These are phyloP conservation scores for Bos indicus DNA, from an alignment of 2,113 vertebrate genomes.

Conservation along the genomic window DNA sequence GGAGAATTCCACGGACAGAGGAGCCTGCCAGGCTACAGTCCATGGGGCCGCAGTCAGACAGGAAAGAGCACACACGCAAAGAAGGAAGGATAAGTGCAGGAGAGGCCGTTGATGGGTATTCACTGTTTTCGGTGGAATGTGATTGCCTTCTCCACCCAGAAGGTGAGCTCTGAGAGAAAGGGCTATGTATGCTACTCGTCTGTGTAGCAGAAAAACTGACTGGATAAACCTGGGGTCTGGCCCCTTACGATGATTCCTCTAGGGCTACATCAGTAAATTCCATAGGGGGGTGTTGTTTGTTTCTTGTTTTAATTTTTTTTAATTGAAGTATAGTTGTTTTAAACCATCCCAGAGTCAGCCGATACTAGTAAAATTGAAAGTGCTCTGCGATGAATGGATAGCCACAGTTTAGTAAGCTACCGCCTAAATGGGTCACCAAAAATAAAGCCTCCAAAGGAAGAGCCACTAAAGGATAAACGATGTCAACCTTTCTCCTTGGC, in stretches of 20 bases:
- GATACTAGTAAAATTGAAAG: slow-evolving; percentile 11
- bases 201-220: not conserved
- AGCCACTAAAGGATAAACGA: slow-evolving; percentile 53
- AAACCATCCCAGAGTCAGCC: not conserved
- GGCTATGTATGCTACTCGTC: not conserved
- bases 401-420: slow-evolving; percentile 33
- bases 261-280: not conserved
- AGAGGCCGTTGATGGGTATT: not conserved
- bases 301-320: not conserved
- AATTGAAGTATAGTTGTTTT: not conserved
- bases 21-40: not conserved
- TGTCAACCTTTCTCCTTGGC: slow-evolving; percentile 68
- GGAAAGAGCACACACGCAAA: not conserved
- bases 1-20: not conserved
- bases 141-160: not conserved
- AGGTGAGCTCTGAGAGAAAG: not conserved
- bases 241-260: not conserved
- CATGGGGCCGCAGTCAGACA: not conserved
- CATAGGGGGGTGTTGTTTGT: not conserved
- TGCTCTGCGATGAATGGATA: slow-evolving; percentile 43
- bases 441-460: slow-evolving; percentile 53
- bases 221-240: not conserved
- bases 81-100: not conserved
- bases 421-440: slow-evolving; percentile 63
- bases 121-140: too few species aligned